Conservation (phyloP, 2,888 invertebrate species). For the Phalangium opilio region DNA sequence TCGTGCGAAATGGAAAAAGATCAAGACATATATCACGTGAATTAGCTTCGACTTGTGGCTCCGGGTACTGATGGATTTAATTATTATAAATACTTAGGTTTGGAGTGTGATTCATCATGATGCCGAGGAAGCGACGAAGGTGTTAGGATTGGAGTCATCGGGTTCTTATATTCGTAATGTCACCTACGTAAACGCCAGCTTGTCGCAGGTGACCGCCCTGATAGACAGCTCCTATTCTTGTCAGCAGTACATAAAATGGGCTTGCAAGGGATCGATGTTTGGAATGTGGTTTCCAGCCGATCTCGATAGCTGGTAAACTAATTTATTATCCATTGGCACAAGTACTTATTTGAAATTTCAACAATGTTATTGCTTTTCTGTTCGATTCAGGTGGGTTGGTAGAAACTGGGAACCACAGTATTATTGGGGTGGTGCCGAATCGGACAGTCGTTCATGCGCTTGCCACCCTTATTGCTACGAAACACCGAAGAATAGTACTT, state of each 20-base stretch:
- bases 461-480: conserved; percentile 23
- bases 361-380: too few species aligned
- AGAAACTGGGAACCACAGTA: conserved; percentile 21
- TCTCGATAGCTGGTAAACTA: conserved; percentile 21
- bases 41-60: too few species aligned
- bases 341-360: too few species aligned
- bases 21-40: conserved; percentile 11
- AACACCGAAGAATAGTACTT: conserved; percentile 21
- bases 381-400: conserved; percentile 23
- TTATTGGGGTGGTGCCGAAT: conserved; percentile 25
- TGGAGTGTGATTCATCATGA: conserved; percentile 22
- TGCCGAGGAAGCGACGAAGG: conserved; percentile 17
- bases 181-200: conserved; percentile 15
- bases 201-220: conserved; percentile 18
- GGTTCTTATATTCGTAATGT: conserved; percentile 21
- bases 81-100: conserved; percentile 13
- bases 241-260: conserved; percentile 24
- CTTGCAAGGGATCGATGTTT: conserved; percentile 24
- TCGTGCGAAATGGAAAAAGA: conserved; percentile 21
- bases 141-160: conserved; percentile 21
- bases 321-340: too few species aligned
- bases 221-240: conserved; percentile 23
- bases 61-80: too few species aligned
- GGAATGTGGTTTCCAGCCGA: conserved; percentile 23
- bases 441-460: conserved; percentile 22